These are phyloP conservation scores for Sebastes diaconus DNA, from an alignment of 2,797 vertebrate species.

Conservation along the genomic window DNA sequence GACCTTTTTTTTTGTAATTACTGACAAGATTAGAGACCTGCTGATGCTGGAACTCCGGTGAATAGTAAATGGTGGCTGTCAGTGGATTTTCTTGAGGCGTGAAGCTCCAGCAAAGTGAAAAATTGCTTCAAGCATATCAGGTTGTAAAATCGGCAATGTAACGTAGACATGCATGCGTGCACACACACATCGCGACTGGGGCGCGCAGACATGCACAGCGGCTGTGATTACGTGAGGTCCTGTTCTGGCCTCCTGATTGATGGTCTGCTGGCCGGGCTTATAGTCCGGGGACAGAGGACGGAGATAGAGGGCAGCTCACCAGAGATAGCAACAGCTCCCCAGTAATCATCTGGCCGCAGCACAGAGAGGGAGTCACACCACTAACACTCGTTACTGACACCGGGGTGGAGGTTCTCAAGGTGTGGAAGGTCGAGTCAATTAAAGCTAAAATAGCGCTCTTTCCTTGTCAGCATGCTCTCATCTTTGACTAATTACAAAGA, in stretches of 20 bases:
- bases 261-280: conserved; percentile 56
- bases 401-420: conserved; percentile 47
- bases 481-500: conserved; percentile 4
- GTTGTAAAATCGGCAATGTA: conserved; percentile 23
- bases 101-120: conserved; percentile 53
- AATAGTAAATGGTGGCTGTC: conserved; percentile 39
- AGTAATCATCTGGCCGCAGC: conserved; percentile 63
- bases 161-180: conserved; percentile 19
- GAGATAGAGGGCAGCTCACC: conserved; percentile 66
- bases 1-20: conserved; percentile 15
- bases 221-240: conserved; percentile 64
- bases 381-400: conserved; percentile 67
- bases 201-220: neutral
- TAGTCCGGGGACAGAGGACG: conserved; percentile 57
- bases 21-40: conserved; percentile 4
- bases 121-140: conserved; percentile 45
- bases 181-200: neutral
- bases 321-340: conserved; percentile 57
- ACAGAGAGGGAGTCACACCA: conserved; percentile 25
- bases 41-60: conserved; percentile 1
- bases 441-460: neutral
- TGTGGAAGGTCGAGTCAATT: conserved; percentile 42
- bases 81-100: conserved; percentile 19
- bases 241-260: conserved; percentile 69
- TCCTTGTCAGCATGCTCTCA: neutral